A percentile compares a stretch with the other conserved stretches of the same genome.
These are phyloP conservation scores for Thermophis baileyi DNA, from an alignment of 2,113 vertebrate genomes.

Conservation along the genomic window DNA sequence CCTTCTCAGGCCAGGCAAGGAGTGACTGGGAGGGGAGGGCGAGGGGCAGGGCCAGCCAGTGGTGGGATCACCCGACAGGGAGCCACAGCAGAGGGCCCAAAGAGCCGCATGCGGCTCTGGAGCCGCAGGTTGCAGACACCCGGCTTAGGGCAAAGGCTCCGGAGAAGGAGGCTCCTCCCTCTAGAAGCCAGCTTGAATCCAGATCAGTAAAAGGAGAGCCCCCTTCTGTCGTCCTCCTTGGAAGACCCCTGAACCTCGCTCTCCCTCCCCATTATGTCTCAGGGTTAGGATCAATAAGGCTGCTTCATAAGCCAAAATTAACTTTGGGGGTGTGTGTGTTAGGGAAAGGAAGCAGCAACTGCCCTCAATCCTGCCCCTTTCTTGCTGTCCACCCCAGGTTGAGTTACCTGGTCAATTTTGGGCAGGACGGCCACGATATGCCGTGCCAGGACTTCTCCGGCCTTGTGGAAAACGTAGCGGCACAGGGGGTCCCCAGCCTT, in stretches of 20 bases:
- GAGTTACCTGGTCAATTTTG: constrained; percentile 74
- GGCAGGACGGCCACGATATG: constrained; percentile 86
- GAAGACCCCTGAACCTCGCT: background rate
- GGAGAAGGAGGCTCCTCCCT: background rate
- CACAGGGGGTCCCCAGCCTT: constrained; percentile 80
- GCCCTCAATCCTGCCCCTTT: background rate
- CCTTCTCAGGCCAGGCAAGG: too few species aligned
- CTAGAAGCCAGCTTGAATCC: background rate
- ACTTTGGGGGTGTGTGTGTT: background rate
- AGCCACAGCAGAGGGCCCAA: too few species aligned
- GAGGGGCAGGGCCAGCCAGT: too few species aligned
- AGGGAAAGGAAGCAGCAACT: background rate
- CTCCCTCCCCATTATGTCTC: background rate
- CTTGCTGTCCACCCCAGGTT: background rate
- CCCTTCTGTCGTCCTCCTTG: background rate
- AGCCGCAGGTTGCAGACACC: too few species aligned
- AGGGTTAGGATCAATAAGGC: background rate
- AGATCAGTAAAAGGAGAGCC: background rate
- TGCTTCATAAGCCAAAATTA: background rate
- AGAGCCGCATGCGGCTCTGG: too few species aligned
- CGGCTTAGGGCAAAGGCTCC: background rate
- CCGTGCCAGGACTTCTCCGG: constrained; percentile 81
- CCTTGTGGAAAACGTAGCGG: constrained; percentile 72
- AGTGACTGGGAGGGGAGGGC: too few species aligned
- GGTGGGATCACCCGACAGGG: too few species aligned